A percentile compares a stretch with the other conserved stretches of the same genome.
Conservation (phyloP, 2,113 vertebrate genomes). For the Myocastor coypus region DNA sequence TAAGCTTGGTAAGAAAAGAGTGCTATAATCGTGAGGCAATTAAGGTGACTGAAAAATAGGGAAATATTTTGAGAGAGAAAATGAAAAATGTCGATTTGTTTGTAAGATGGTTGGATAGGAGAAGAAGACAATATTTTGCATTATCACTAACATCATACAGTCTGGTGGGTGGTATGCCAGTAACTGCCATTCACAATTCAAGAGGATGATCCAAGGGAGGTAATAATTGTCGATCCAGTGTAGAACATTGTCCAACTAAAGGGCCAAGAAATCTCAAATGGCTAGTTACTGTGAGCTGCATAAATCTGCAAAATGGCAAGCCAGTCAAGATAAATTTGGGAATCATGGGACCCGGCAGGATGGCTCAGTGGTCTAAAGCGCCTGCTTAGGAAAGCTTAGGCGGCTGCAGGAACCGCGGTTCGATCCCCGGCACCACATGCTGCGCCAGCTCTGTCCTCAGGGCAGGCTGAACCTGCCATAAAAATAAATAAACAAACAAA, state of each 20-base stretch:
- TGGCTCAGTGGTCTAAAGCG: too few relatives aligned
- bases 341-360: too few relatives aligned
- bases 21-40: not conserved
- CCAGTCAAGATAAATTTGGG: not conserved
- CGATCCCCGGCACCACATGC: too few relatives aligned
- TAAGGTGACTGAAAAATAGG: not conserved
- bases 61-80: slow-evolving; percentile 30
- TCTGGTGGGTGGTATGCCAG: not conserved
- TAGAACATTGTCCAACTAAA: not conserved
- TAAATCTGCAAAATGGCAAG: not conserved
- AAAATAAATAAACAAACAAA: too few relatives aligned
- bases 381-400: too few relatives aligned
- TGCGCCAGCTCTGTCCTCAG: too few relatives aligned
- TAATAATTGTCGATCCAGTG: not conserved
- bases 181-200: not conserved
- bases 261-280: not conserved
- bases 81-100: not conserved
- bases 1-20: not conserved
- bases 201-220: not conserved
- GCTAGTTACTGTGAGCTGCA: not conserved
- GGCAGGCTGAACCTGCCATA: too few relatives aligned
- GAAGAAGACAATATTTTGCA: not conserved
- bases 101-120: not conserved
- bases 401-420: too few relatives aligned
- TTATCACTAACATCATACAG: not conserved